Percentiles rank a stretch among this genome's conserved stretches.
Evolutionary conservation across 2,797 vertebrate genomes (phyloP).

Genomic region (Emydoidea blandingii): DNA sequence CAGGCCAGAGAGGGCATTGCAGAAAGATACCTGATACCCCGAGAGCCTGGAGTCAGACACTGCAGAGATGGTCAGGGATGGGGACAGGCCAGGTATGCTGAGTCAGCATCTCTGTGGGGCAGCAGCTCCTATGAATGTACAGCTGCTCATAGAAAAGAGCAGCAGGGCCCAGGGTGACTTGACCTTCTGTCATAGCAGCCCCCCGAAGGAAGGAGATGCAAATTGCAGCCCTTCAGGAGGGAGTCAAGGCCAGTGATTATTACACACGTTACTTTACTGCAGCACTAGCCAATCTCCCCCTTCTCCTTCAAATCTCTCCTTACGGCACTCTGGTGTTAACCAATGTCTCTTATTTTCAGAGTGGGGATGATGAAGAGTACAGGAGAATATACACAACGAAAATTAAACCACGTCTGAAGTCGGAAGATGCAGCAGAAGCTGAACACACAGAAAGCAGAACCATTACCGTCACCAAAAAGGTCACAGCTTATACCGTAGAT

Average conservation of each 20-base stretch:
- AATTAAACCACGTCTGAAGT: conserved; percentile 93
- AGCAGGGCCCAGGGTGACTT: background rate
- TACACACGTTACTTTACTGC: background rate
- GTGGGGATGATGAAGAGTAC: conserved; percentile 95
- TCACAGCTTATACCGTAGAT: conserved; percentile 96
- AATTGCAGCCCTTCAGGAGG: background rate
- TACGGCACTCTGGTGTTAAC: fast-evolving
- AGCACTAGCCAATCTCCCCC: background rate
- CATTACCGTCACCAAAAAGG: conserved; percentile 92
- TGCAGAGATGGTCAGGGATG: background rate
- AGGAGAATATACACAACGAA: conserved; percentile 94
- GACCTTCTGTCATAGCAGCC: background rate
- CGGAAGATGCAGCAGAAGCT: conserved; percentile 88
- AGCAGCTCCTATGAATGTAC: background rate
- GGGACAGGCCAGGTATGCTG: background rate
- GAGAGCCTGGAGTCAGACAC: background rate
- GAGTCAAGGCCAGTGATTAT: background rate
- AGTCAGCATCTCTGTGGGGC: background rate
- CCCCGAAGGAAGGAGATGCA: background rate
- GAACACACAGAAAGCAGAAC: conserved; percentile 92
- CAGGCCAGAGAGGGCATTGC: background rate
- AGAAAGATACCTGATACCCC: too few species aligned
- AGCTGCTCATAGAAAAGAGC: background rate
- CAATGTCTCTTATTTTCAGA: conserved; percentile 77
- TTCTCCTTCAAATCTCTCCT: background rate